A percentile compares a stretch with the other conserved stretches of the same genome.
phyloP scores from a whole-genome alignment of 2,113 vertebrate species.

The Cyprinodon brontotheroides region DNA sequence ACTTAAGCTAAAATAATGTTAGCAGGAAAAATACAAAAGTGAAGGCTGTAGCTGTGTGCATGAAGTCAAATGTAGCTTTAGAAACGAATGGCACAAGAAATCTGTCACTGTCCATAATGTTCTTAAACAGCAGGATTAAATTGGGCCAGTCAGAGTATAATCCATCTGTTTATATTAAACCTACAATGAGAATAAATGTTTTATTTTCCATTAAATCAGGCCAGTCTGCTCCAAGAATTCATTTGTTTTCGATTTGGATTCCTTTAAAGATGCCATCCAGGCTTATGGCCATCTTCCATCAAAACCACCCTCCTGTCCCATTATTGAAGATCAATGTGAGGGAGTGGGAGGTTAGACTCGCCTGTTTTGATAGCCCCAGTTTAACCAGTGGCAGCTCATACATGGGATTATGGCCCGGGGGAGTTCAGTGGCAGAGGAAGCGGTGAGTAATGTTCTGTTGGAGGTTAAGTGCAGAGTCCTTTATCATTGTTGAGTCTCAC shows the following conservation, averaged over 20 bases:
- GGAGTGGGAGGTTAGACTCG: constrained; percentile 21
- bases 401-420: constrained; percentile 5
- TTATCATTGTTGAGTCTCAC: constrained; percentile 32
- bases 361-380: constrained; percentile 26
- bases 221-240: constrained; percentile 6
- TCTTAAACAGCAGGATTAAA: not conserved
- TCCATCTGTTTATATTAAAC: not conserved
- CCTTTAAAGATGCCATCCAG: constrained; percentile 54
- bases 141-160: not conserved
- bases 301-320: constrained; percentile 45
- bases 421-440: constrained; percentile 12
- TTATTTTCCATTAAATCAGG: constrained; percentile 20
- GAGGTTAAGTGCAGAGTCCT: constrained; percentile 34
- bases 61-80: too few species aligned
- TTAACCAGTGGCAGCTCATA: constrained; percentile 22
- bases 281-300: constrained; percentile 39
- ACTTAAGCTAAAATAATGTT: too few species aligned
- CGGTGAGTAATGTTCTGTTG: constrained; percentile 55
- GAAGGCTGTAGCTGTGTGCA: too few species aligned
- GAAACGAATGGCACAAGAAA: not conserved
- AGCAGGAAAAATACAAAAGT: too few species aligned
- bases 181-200: constrained; percentile 23
- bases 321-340: constrained; percentile 66
- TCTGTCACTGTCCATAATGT: not conserved
- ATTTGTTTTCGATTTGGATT: constrained; percentile 47